Evolutionary conservation across 2,888 invertebrate species (phyloP), one percentile per base, ranked within the genome.

Genomic region (Formica aserva): DNA sequence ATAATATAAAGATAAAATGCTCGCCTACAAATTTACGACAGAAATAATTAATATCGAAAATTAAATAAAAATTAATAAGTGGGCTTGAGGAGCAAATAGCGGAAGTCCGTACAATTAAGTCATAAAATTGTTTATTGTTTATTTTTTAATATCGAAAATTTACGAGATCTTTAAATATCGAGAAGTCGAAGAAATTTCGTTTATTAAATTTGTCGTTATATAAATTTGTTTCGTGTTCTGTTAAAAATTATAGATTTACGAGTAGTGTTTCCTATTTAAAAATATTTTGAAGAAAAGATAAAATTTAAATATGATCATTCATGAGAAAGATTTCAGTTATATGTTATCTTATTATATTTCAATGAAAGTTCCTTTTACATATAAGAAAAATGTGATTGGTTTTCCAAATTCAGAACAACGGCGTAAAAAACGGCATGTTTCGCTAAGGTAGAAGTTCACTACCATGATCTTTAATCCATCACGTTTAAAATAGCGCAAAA

Each of bases 391-490:
- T 45, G 6, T 35, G 35, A 15, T 32, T 45, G 1, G 69, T 38
- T 55, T 35, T 18, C 29, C 18, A 78, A 57, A 78, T 45, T 60
- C 32, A 35, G 29, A n/a, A 41, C 9, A 60, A 22, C 32, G 2
- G 41, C 13, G 26, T 52, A 65, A 63, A 57, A 67, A 67, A 41
- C 29, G 4, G 32, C 18, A 45, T 26, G 35, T 62, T 60, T 71
- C 67, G 32, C 26, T 35, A 48, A 63, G 35, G 35, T 48, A 65
- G 41, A 77, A 62, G 29, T 35, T 32, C 22, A 57, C 32, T 69
- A 32, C n/a, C 35, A 80, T 18, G 69, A 80, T 22, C 45, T 69
- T 45, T 45, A 32, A 45, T 71, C 11, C 60, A 6, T 78, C 69
- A 60, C 35, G 45, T 71, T 52, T 71, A 18, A 26, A 69, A 57